Percentiles rank a stretch among this genome's conserved stretches.
These are phyloP conservation scores for Clarias pachynema DNA, from an alignment of 2,797 vertebrate species.

Conservation along the genomic window DNA sequence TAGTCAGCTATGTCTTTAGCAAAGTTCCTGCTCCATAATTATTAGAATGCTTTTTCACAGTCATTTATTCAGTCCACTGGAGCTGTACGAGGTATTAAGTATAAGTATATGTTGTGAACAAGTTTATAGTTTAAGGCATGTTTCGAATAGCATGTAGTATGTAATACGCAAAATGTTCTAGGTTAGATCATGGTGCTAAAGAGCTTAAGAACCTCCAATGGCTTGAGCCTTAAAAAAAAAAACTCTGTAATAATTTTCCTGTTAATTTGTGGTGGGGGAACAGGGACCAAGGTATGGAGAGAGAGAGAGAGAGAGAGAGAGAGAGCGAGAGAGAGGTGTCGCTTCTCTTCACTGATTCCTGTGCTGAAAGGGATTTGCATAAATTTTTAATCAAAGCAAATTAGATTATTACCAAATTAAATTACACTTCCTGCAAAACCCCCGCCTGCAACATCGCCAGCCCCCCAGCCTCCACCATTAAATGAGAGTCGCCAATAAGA, in stretches of 20 bases:
- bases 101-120: slow-evolving; percentile 4
- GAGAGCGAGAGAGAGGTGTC: slow-evolving; percentile 66
- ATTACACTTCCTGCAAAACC: slow-evolving; percentile 76
- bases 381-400: slow-evolving; percentile 87
- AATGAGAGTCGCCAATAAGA: slow-evolving; percentile 76
- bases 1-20: slow-evolving; percentile 7
- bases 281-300: background rate
- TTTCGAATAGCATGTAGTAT: background rate
- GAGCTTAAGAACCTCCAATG: slow-evolving; percentile 7
- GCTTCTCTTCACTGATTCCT: slow-evolving; percentile 75
- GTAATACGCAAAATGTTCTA: background rate
- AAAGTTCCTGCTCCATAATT: slow-evolving; percentile 25
- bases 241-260: slow-evolving; percentile 26
- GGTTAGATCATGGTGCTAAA: slow-evolving; percentile 1
- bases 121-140: background rate
- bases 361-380: slow-evolving; percentile 83
- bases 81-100: background rate
- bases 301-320: slow-evolving; percentile 11
- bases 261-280: slow-evolving; percentile 11
- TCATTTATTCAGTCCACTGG: background rate
- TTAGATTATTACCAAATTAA: slow-evolving; percentile 85
- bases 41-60: slow-evolving; percentile 14
- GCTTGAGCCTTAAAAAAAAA: slow-evolving; percentile 5
- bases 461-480: slow-evolving; percentile 76
- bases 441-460: slow-evolving; percentile 71